Evolutionary conservation across 37 sponge, comb jelly and placozoan genomes (phyloP).

Genomic region (Corticium candelabrum): DNA sequence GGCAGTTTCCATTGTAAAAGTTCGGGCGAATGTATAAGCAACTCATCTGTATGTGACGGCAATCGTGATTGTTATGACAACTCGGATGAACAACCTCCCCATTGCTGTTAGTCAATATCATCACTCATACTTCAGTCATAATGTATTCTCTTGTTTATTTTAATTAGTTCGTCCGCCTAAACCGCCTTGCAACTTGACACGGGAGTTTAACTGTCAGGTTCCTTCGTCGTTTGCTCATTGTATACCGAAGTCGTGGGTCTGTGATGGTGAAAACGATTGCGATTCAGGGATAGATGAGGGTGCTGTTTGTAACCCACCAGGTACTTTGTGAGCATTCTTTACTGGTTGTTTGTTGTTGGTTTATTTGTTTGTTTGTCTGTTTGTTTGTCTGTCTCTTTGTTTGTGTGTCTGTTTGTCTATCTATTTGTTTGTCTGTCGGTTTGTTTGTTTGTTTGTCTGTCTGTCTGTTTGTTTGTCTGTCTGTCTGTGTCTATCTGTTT

Average conservation of each 20-base stretch:
- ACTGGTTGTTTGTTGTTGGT: no score
- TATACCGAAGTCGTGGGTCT: background rate
- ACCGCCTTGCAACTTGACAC: background rate
- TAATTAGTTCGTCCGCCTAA: background rate
- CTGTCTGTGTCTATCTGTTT: background rate
- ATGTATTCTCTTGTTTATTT: background rate
- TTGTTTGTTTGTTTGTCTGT: background rate
- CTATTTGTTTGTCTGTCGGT: background rate
- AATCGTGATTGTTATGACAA: background rate
- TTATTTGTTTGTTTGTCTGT: background rate
- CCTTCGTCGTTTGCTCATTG: background rate
- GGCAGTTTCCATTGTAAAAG: background rate
- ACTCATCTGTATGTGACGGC: background rate
- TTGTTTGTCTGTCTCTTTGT: background rate
- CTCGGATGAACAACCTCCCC: background rate
- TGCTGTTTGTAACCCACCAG: background rate
- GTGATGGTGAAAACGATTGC: background rate
- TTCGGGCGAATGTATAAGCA: background rate
- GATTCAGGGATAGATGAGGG: background rate
- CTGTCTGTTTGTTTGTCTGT: background rate
- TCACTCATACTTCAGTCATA: background rate
- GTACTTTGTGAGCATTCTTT: background rate
- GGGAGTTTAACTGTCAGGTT: background rate
- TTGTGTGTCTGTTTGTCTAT: background rate
- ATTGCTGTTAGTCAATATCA: background rate